Evolutionary conservation across 2,888 invertebrate species (phyloP).

Genomic region (Saturnia japonica): DNA sequence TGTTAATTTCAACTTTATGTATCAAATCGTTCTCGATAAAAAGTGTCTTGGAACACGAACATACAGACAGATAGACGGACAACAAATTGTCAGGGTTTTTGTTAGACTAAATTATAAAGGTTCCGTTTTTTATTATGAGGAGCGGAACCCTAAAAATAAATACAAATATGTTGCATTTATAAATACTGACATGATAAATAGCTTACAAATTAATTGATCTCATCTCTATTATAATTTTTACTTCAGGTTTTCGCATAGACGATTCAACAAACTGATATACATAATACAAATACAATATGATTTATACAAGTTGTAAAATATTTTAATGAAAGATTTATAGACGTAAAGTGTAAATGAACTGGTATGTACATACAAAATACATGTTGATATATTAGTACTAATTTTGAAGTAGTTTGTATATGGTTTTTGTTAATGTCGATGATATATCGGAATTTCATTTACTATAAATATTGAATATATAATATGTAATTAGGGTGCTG

Average conservation of each 20-base stretch:
- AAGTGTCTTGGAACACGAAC: too few species aligned
- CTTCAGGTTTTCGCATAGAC: neutral
- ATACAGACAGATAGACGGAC: too few species aligned
- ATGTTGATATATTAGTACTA: neutral
- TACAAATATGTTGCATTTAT: neutral
- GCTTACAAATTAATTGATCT: neutral
- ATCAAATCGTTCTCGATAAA: too few species aligned
- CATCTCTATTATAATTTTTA: neutral
- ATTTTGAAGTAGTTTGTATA: constrained; percentile 4
- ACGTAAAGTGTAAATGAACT: neutral
- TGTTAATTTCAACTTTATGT: too few species aligned
- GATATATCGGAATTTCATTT: neutral
- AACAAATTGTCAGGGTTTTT: too few species aligned
- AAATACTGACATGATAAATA: neutral
- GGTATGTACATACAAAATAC: neutral
- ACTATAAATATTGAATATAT: too few species aligned
- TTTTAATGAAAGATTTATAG: constrained; percentile 1
- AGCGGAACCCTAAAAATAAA: too few species aligned
- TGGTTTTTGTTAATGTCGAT: neutral
- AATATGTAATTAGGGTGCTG: too few species aligned
- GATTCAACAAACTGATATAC: neutral
- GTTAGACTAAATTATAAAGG: too few species aligned
- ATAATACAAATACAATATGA: neutral
- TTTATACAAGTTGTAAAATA: neutral
- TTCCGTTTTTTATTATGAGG: too few species aligned